A percentile compares a stretch with the other conserved stretches of the same genome.
These are phyloP conservation scores for Xenopus laevis DNA, from an alignment of 2,113 vertebrate species.

Conservation along the genomic window DNA sequence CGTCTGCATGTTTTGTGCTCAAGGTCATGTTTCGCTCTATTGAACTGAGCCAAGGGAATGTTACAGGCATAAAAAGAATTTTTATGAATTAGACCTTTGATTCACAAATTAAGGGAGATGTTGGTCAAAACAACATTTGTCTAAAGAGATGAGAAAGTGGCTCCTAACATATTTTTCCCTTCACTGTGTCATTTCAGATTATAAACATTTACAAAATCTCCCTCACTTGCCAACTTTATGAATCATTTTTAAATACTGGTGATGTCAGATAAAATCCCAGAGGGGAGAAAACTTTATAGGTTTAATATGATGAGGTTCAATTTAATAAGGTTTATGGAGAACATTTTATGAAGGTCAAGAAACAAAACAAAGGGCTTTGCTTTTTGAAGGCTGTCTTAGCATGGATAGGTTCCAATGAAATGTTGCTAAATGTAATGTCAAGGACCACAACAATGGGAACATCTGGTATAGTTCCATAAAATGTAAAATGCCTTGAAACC, in stretches of 20 bases:
- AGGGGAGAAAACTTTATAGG: constrained; percentile 3
- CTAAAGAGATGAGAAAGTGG: constrained; percentile 14
- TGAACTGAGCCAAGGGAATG: neutral
- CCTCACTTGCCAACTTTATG: neutral
- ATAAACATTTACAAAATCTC: constrained; percentile 12
- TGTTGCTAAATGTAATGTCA: too few relatives aligned
- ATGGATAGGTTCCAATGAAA: too few relatives aligned
- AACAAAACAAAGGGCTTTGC: too few relatives aligned
- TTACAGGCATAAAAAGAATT: constrained; percentile 14
- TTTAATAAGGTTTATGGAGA: constrained; percentile 11
- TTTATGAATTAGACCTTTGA: constrained; percentile 24
- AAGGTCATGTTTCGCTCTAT: neutral
- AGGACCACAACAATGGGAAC: too few relatives aligned
- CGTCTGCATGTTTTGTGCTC: neutral
- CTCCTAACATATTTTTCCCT: neutral
- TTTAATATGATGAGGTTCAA: constrained; percentile 9
- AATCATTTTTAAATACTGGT: neutral
- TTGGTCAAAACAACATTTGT: constrained; percentile 18
- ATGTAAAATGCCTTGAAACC: too few relatives aligned
- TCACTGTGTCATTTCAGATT: constrained; percentile 10
- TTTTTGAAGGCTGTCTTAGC: too few relatives aligned
- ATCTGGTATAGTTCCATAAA: too few relatives aligned
- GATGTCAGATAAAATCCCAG: neutral
- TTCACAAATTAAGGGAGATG: constrained; percentile 16
- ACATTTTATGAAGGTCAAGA: neutral